These are phyloP conservation scores for Sebastes hubbsi DNA, from an alignment of 2,797 vertebrate genomes.

Conservation along the genomic window DNA sequence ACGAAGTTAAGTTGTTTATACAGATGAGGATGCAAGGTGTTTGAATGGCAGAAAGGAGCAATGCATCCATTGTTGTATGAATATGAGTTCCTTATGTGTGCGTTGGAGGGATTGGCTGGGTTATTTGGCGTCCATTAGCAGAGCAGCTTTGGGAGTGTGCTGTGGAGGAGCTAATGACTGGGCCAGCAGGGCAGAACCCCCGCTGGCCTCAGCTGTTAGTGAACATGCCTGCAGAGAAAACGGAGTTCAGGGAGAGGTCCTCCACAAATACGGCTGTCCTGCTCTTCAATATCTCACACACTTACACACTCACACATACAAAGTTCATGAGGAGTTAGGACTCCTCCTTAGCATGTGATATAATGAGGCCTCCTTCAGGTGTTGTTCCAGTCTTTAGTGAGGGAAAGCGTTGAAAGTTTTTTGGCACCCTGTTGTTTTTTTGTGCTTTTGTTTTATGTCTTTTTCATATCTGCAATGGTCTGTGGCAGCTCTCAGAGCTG, in stretches of 20 bases:
- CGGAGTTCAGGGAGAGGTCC: conserved; percentile 67
- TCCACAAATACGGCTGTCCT: conserved; percentile 14
- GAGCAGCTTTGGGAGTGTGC: conserved; percentile 61
- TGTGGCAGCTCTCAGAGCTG: not conserved
- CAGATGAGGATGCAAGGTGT: conserved; percentile 11
- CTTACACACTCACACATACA: conserved; percentile 3
- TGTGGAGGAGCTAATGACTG: conserved; percentile 65
- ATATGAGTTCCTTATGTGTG: conserved; percentile 40
- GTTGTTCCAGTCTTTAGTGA: conserved; percentile 3
- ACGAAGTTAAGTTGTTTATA: conserved; percentile 1
- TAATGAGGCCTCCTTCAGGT: conserved; percentile 38
- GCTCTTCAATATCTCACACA: conserved; percentile 22
- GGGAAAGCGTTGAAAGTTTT: not conserved
- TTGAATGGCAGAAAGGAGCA: conserved; percentile 1
- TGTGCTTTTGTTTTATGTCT: conserved; percentile 25
- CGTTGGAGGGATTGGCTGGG: conserved; percentile 24
- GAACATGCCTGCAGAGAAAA: conserved; percentile 61
- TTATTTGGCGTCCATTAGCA: conserved; percentile 57
- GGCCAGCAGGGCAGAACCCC: conserved; percentile 52
- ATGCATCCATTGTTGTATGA: conserved; percentile 7
- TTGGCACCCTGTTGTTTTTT: conserved; percentile 3
- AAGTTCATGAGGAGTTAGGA: conserved; percentile 13
- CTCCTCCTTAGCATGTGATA: conserved; percentile 9
- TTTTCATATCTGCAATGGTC: conserved; percentile 16
- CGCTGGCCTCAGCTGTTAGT: conserved; percentile 54